Conservation (phyloP, 2,113 vertebrate genomes). For the Naja naja region DNA sequence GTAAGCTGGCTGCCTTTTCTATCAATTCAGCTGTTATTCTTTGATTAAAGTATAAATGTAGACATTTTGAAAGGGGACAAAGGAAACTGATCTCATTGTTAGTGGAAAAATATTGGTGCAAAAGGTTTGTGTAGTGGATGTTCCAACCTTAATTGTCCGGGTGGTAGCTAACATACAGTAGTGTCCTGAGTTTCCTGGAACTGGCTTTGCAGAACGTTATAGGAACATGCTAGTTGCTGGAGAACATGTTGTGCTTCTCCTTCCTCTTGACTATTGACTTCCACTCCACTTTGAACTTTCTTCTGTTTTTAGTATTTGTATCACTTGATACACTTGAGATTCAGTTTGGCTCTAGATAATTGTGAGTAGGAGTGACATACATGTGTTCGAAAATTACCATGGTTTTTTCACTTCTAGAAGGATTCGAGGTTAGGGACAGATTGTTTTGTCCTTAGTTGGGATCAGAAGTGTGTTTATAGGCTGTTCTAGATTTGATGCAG, state of each 20-base stretch:
- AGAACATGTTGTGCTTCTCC: not conserved
- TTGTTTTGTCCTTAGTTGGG: not conserved
- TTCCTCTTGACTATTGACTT: not conserved
- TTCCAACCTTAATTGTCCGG: not conserved
- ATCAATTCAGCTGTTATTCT: not conserved
- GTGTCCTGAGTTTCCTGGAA: not conserved
- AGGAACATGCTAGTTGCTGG: not conserved
- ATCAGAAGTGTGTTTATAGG: not conserved
- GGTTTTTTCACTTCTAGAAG: not conserved
- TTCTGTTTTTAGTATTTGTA: not conserved
- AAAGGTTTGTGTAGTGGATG: not conserved
- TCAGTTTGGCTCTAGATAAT: not conserved
- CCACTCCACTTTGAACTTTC: not conserved
- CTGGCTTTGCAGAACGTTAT: not conserved
- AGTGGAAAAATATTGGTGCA: not conserved
- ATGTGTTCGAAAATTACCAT: not conserved
- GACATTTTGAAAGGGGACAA: not conserved
- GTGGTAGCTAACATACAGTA: not conserved
- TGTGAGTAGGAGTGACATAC: not conserved
- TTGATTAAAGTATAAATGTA: not conserved
- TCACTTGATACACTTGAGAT: not conserved
- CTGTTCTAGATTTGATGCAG: not conserved
- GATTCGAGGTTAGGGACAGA: not conserved
- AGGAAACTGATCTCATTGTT: not conserved
- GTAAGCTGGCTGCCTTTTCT: not conserved